Evolutionary conservation across 2,113 vertebrate species (phyloP), one percentile per base, ranked within the genome.

Genomic region (Anser brachyrhynchus): DNA sequence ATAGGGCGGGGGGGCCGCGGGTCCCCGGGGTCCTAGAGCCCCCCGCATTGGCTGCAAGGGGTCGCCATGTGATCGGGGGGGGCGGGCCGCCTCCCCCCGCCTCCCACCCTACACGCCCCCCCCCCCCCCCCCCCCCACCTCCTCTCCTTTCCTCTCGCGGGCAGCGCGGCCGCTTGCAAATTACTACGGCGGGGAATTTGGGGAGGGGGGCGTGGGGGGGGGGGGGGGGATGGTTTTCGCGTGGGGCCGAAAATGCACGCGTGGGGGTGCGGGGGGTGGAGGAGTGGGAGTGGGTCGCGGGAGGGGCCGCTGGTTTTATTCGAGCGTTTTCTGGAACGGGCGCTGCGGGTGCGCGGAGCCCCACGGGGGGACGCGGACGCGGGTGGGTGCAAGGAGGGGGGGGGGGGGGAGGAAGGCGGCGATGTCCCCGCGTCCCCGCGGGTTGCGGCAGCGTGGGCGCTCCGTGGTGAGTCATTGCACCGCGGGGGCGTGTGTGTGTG

Each of bases 1-100:
- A 99, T 99, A 99, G 97, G 96, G 97, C 93, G 81, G 97, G 97
- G 96, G 97, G 97, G 97, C 92, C 80, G 97, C 98, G 98, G 98
- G 96, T 97, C 97, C 98, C 97, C 98, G 92, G 96, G 98, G 98
- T 98, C 98, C 97, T 97, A 98, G 94, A 95, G 94, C 93, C 90
- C 97, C 97, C 87, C 97, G 97, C 97, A 98, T 99, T 99, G 98
- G 98, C 97, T 97, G 97, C 96, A 58, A 78, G 92, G 94, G 86
- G 91, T 97, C 97, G 96, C 97, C 97, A 98, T 97, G 98, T 97
- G 98, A 98, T 97, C 95, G 97, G 97, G 97, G 89, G 88, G 97
- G 95, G 91, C 93, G 89, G 85, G 87, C 94, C 77, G 71, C 88
- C 82, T 85, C 74, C 84, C 84, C 87, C 31, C 85, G 8, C 44